phyloP scores from a whole-genome alignment of 2,113 vertebrate genomes.

The Chloropsis cyanopogon region DNA sequence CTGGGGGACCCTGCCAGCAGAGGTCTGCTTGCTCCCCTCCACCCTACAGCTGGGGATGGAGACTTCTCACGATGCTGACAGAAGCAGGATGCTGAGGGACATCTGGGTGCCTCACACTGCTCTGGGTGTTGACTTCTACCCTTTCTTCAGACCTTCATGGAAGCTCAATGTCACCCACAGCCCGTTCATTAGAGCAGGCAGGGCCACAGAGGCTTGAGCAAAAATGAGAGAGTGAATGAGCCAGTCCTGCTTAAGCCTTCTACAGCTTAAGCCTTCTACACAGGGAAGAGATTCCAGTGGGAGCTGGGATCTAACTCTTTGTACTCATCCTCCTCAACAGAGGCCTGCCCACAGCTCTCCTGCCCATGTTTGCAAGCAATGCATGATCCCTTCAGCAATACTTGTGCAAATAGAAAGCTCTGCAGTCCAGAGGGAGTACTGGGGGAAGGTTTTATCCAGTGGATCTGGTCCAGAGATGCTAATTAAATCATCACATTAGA shows the following conservation, averaged over 20 bases:
- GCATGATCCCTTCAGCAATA: background rate
- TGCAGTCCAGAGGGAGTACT: background rate
- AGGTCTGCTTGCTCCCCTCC: background rate
- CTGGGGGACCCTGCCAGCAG: background rate
- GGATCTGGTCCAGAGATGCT: slow-evolving; percentile 24
- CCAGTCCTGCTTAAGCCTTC: background rate
- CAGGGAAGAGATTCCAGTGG: background rate
- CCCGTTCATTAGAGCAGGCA: background rate
- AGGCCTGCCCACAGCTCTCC: background rate
- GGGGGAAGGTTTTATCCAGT: background rate
- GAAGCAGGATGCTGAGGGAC: background rate
- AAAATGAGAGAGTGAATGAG: background rate
- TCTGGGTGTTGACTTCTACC: background rate
- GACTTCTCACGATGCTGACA: background rate
- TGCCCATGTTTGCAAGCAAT: background rate
- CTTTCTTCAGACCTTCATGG: background rate
- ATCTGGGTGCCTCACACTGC: background rate
- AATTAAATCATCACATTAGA: slow-evolving; percentile 61
- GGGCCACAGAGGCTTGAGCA: background rate
- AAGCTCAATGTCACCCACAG: background rate
- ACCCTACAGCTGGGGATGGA: background rate
- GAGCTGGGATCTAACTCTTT: background rate
- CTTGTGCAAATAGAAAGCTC: background rate
- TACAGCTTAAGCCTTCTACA: background rate
- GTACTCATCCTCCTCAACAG: background rate